A percentile compares a stretch with the other conserved stretches of the same genome.
Conservation (phyloP, 2,888 invertebrate genomes). For the Amiota mariae region DNA sequence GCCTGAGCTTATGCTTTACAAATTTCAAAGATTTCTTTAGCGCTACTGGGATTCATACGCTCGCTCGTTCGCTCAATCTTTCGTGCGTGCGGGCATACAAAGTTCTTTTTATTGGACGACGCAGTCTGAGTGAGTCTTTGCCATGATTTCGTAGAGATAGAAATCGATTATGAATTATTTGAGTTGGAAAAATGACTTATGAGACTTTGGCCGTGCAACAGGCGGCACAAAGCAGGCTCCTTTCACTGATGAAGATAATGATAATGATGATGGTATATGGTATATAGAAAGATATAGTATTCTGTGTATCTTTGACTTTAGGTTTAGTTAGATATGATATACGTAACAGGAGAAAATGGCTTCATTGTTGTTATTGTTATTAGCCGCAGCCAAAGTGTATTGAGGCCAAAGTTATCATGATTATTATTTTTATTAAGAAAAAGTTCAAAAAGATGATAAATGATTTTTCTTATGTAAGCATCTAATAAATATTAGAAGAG, state of each 20-base stretch:
- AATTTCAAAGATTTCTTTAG: slow-evolving; percentile 1
- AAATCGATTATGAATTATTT: slow-evolving; percentile 71
- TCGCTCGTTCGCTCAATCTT: not conserved
- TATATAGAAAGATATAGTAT: no score
- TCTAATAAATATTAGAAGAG: slow-evolving; percentile 6
- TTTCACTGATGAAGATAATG: not conserved
- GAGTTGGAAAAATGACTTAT: slow-evolving; percentile 69
- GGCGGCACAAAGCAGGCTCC: slow-evolving; percentile 1
- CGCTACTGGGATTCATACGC: slow-evolving; percentile 9
- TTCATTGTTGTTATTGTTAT: not conserved
- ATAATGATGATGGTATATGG: not conserved
- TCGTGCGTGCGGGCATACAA: not conserved
- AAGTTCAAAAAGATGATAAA: slow-evolving; percentile 28
- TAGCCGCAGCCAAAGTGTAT: slow-evolving; percentile 13
- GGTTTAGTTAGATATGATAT: no score
- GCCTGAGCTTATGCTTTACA: slow-evolving; percentile 1
- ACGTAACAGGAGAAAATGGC: not conserved
- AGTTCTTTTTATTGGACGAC: not conserved
- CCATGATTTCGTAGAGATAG: slow-evolving; percentile 5
- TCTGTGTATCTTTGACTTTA: not conserved
- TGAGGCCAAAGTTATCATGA: slow-evolving; percentile 29
- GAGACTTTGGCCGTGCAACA: slow-evolving; percentile 52
- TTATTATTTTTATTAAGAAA: slow-evolving; percentile 15
- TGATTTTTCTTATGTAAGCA: slow-evolving; percentile 23
- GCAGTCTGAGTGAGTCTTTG: not conserved